These are phyloP conservation scores for Sericinus montela DNA, from an alignment of 2,888 invertebrate genomes.

Conservation along the genomic window DNA sequence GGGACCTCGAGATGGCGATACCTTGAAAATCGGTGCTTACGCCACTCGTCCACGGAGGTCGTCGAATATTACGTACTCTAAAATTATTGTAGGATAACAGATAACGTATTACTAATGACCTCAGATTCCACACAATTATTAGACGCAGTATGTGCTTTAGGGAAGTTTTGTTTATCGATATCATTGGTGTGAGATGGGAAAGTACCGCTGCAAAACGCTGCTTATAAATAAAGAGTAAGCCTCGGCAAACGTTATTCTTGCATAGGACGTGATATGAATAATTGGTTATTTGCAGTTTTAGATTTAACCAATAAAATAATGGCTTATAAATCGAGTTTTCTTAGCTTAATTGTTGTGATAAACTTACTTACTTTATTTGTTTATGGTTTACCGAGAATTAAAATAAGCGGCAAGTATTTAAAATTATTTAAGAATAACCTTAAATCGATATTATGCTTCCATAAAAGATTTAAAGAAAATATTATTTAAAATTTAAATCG, in stretches of 20 bases:
- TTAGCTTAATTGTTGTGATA: neutral
- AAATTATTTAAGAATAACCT: too few species aligned
- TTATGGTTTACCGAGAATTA: slow-evolving; percentile 3
- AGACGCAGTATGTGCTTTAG: neutral
- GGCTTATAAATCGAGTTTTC: neutral
- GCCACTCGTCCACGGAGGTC: too few species aligned
- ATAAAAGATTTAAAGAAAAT: too few species aligned
- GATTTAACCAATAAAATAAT: neutral
- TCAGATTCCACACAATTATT: too few species aligned
- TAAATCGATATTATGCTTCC: too few species aligned
- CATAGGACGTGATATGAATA: neutral
- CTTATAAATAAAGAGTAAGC: slow-evolving; percentile 5
- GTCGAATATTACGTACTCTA: too few species aligned
- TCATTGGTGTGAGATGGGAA: slow-evolving; percentile 2
- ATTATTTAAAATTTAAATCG: too few species aligned
- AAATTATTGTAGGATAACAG: too few species aligned
- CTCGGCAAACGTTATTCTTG: neutral
- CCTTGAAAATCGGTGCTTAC: too few species aligned
- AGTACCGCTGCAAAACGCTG: slow-evolving; percentile 5
- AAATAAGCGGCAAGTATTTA: too few species aligned
- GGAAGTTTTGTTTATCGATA: slow-evolving; percentile 2
- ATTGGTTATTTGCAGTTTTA: neutral
- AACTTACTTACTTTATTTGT: neutral
- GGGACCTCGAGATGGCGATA: too few species aligned
- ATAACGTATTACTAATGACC: too few species aligned